Conservation (phyloP, 2,888 invertebrate species). For the Nemurella pictetii region DNA sequence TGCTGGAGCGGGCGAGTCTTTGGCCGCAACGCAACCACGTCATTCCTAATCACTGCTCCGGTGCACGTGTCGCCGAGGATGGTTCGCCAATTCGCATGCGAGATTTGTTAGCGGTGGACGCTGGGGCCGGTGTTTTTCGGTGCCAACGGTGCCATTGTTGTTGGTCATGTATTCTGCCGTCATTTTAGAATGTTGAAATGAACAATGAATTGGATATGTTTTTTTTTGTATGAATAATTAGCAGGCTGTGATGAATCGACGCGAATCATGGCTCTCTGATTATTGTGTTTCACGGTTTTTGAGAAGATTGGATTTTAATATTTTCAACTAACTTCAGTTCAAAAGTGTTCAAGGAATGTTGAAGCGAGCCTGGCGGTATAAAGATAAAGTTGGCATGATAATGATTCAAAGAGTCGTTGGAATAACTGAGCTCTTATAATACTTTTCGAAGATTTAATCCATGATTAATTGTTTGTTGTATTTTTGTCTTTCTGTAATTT, state of each 20-base stretch:
- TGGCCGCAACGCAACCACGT: not conserved
- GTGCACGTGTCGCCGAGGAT: not conserved
- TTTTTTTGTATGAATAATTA: too few species aligned
- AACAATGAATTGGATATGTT: too few species aligned
- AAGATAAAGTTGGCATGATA: not conserved
- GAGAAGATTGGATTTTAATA: not conserved
- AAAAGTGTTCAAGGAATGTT: not conserved
- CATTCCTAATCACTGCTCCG: not conserved
- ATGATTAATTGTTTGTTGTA: not conserved
- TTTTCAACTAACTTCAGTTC: not conserved
- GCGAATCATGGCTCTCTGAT: not conserved
- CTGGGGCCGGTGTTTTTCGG: not conserved
- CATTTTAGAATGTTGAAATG: too few species aligned
- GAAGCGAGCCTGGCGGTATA: not conserved
- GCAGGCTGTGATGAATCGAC: not conserved
- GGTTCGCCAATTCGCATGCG: not conserved
- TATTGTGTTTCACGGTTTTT: not conserved
- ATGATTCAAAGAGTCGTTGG: not conserved
- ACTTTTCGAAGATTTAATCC: not conserved
- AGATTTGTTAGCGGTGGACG: not conserved
- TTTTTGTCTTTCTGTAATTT: not conserved
- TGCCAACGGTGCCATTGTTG: not conserved
- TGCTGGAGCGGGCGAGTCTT: not conserved
- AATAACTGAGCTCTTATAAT: not conserved
- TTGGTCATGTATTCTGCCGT: too few species aligned